phyloP scores from a whole-genome alignment of 1,140 invertebrate genomes.

The Rhynchophorus ferrugineus region DNA sequence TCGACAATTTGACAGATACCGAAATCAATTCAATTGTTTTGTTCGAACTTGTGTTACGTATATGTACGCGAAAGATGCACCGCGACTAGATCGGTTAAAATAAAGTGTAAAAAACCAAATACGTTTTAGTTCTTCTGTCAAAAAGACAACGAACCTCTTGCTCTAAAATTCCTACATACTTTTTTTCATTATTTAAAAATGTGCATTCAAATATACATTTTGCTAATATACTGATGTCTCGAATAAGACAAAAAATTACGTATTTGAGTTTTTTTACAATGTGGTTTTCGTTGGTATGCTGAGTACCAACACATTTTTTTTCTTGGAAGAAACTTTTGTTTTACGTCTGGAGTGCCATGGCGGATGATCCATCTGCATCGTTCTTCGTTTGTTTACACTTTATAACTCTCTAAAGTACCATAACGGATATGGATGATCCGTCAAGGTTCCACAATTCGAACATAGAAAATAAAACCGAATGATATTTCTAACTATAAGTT shows the following conservation, averaged over 20 bases:
- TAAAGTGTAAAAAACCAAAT: conserved; percentile 22
- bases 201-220: conserved; percentile 39
- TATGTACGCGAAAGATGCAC: too few relatives aligned
- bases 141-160: conserved; percentile 30
- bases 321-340: conserved; percentile 34
- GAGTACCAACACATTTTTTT: conserved; percentile 22
- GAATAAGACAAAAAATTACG: conserved; percentile 33
- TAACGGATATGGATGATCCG: too few relatives aligned
- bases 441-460: too few relatives aligned
- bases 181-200: conserved; percentile 39
- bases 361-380: too few relatives aligned
- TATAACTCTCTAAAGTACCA: too few relatives aligned
- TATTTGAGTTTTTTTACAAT: conserved; percentile 36
- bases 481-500: background rate
- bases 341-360: too few relatives aligned
- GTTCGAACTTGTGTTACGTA: too few relatives aligned
- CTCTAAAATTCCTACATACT: conserved; percentile 32
- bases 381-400: too few relatives aligned
- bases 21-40: too few relatives aligned
- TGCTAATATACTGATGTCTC: conserved; percentile 32
- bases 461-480: background rate
- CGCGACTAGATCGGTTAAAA: too few relatives aligned
- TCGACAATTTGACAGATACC: too few relatives aligned
- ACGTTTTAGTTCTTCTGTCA: conserved; percentile 24
- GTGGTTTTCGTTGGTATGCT: conserved; percentile 27